Percentiles rank a stretch among this genome's conserved stretches.
These are phyloP conservation scores for Procambarus virginalis DNA, from an alignment of 1,140 invertebrate species.

Conservation along the genomic window DNA sequence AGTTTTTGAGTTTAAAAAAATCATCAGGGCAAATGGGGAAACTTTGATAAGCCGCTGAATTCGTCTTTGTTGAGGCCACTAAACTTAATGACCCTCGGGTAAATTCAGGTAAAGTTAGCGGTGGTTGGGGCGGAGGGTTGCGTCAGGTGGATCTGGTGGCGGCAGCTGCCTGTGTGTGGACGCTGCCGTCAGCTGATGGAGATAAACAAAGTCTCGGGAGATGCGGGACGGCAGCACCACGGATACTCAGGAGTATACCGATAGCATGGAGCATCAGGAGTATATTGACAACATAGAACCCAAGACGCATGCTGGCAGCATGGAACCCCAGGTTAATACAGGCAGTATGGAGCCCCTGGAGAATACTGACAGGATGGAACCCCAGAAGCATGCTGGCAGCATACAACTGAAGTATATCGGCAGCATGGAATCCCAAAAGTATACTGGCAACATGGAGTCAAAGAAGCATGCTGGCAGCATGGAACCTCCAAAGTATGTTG, in stretches of 20 bases:
- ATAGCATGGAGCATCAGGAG: slow-evolving; percentile 59
- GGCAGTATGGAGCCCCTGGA: slow-evolving; percentile 71
- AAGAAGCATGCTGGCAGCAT: slow-evolving; percentile 1
- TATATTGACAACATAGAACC: slow-evolving; percentile 10
- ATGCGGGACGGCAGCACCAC: background rate
- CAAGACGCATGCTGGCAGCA: slow-evolving; percentile 71
- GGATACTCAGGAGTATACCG: slow-evolving; percentile 68
- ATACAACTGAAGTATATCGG: slow-evolving; percentile 56
- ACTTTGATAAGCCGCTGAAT: too few species aligned
- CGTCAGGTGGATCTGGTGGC: too few species aligned
- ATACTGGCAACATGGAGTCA: slow-evolving; percentile 70
- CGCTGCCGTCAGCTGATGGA: background rate
- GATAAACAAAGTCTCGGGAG: background rate
- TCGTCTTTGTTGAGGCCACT: too few species aligned
- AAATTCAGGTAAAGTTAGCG: too few species aligned
- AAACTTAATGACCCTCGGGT: too few species aligned
- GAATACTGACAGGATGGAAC: slow-evolving; percentile 10
- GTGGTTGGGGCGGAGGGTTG: too few species aligned
- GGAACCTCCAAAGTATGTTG: slow-evolving; percentile 68
- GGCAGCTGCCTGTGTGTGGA: background rate
- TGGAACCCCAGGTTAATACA: slow-evolving; percentile 73
- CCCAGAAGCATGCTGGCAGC: slow-evolving; percentile 70
- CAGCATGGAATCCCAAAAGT: slow-evolving; percentile 51
- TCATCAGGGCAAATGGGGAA: too few species aligned
- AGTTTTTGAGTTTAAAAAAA: too few species aligned